Base-by-base conservation (phyloP, 2,797 vertebrate species). In the Danio tinwini region DNA sequence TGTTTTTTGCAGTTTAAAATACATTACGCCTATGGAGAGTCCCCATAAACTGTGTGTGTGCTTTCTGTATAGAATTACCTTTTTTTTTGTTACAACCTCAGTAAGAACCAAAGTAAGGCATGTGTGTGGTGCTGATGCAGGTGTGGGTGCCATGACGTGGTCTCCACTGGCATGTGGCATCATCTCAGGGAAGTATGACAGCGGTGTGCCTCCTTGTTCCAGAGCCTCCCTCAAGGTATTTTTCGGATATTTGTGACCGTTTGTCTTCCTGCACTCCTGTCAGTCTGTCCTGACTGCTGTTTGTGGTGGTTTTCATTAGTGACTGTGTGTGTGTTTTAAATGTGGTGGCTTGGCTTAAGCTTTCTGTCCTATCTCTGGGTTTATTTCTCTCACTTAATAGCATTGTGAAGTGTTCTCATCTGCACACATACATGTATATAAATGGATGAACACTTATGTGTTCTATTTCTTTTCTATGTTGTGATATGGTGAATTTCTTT, bases 201-300 rank as follows among this genome's bases (percentile, higher is more conserved):
- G 91, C 0, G 96, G 95, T 5, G 95, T 98, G 72, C 96, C 96
- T 0, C 93, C 94, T 17, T 93, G 93, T 86, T 97, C 97, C 7
- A 94, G 96, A 8, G 97, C 97, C 3, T 97, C 96, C 0, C 87
- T 98, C 29, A 97, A 97, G 96, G 97, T 97, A 90, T 90, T 45
- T 39, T 14, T 47, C 29, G n/a, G 10, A 39, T 37, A 1, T 63
- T 21, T 50, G 53, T 74, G 9, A 47, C 5, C 58, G 16, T 73
- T 29, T 29, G 29, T 29, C 50, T 49, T 29, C 42, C 40, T 39
- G 55, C 59, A 17, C 37, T 37, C 42, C 7, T 21, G 42, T 58
- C 7, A 19, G 21, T 64, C 37, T 59, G 61, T 49, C 72, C 21
- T 52, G 72, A 29, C 65, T 56, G 45, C 63, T 81, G 69, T 76